phyloP scores from a whole-genome alignment of 2,888 invertebrate genomes.

The Lasioglossum zephyrum region DNA sequence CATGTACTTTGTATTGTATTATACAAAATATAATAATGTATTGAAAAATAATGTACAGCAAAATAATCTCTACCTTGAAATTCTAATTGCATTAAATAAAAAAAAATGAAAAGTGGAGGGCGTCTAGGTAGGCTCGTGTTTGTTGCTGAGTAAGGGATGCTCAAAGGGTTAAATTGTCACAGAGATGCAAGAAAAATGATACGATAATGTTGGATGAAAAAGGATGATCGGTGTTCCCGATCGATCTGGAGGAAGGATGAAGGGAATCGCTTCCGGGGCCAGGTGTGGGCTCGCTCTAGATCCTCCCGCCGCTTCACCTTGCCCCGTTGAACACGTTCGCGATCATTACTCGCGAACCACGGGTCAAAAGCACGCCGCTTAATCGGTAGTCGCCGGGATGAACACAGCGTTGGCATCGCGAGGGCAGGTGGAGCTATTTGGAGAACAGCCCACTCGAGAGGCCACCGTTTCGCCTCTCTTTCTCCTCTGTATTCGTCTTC shows the following conservation, averaged over 20 bases:
- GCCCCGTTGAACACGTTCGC: conserved; percentile 49
- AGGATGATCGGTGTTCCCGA: neutral
- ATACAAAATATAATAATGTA: too few relatives aligned
- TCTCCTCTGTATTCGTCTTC: conserved; percentile 44
- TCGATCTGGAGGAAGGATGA: neutral
- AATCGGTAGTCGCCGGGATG: conserved; percentile 60
- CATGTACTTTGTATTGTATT: too few relatives aligned
- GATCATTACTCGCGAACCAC: conserved; percentile 53
- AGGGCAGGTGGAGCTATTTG: conserved; percentile 82
- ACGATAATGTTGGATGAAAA: neutral
- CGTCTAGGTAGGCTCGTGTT: neutral
- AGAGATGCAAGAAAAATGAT: neutral
- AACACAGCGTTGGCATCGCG: conserved; percentile 64
- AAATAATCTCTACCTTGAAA: too few relatives aligned
- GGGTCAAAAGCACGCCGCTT: conserved; percentile 62
- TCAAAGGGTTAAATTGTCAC: neutral
- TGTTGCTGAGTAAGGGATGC: neutral
- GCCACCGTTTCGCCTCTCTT: conserved; percentile 59
- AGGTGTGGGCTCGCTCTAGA: conserved; percentile 47
- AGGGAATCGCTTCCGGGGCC: conserved; percentile 61
- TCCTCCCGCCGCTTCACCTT: conserved; percentile 36
- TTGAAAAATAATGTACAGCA: too few relatives aligned
- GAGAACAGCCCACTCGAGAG: conserved; percentile 80
- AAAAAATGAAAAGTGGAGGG: neutral
- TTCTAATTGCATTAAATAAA: too few relatives aligned